A percentile compares a stretch with the other conserved stretches of the same genome.
phyloP scores from a whole-genome alignment of 2,888 invertebrate genomes.

The Physocephala rufipes region DNA sequence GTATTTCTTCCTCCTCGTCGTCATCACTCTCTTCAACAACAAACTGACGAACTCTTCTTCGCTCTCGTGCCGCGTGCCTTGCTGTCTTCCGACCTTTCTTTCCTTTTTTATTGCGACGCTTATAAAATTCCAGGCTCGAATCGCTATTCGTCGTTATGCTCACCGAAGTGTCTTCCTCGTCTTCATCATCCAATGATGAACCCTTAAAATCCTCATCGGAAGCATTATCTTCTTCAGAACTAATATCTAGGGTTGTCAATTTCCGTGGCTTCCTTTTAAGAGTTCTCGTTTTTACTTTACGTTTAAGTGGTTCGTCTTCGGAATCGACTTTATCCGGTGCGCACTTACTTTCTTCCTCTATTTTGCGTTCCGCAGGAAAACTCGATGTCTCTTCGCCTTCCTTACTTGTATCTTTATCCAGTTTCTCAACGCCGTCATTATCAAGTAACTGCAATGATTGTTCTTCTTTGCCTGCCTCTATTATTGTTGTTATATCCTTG shows the following conservation, averaged over 20 bases:
- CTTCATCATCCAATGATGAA: conserved; percentile 69
- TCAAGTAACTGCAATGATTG: conserved; percentile 59
- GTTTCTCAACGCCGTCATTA: conserved; percentile 49
- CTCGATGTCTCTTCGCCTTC: conserved; percentile 17
- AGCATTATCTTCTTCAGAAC: conserved; percentile 79
- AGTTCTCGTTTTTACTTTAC: conserved; percentile 53
- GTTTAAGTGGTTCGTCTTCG: conserved; percentile 59
- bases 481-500: conserved; percentile 92
- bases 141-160: conserved; percentile 70
- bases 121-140: conserved; percentile 67
- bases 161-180: conserved; percentile 67
- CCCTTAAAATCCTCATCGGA: conserved; percentile 92
- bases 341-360: conserved; percentile 48
- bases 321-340: conserved; percentile 57
- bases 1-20: conserved; percentile 57
- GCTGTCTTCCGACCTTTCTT: conserved; percentile 67
- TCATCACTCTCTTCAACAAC: conserved; percentile 70
- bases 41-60: conserved; percentile 63
- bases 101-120: conserved; percentile 66
- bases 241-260: conserved; percentile 82
- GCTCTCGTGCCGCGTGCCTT: conserved; percentile 67
- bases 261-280: conserved; percentile 76
- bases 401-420: conserved; percentile 43
- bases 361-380: conserved; percentile 30
- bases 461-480: conserved; percentile 79